A percentile compares a stretch with the other conserved stretches of the same genome.
phyloP scores from a whole-genome alignment of 2,113 vertebrate genomes.

The Sylvilagus bachmani region DNA sequence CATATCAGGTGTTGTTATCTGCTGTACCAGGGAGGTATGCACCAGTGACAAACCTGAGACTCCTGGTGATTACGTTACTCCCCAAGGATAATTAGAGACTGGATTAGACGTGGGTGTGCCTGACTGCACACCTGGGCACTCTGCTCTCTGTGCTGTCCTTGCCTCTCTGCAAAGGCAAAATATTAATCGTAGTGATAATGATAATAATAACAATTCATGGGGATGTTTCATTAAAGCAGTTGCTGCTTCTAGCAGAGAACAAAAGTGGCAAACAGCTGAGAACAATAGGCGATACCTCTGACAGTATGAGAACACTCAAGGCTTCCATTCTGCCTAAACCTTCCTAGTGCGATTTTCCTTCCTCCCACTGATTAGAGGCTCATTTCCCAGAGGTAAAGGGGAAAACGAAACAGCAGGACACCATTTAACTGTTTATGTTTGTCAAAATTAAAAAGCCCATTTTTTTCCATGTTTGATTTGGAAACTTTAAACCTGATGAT shows the following conservation, averaged over 20 bases:
- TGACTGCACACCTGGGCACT: neutral
- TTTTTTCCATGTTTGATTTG: neutral
- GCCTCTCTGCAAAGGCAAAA: constrained; percentile 13
- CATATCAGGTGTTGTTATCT: neutral
- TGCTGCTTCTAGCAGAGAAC: neutral
- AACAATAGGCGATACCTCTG: neutral
- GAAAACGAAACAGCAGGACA: neutral
- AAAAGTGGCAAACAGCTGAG: neutral
- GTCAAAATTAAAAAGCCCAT: neutral
- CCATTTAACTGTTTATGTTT: constrained; percentile 44
- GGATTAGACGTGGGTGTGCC: neutral
- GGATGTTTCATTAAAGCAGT: neutral
- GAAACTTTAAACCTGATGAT: neutral
- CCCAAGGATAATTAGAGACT: neutral
- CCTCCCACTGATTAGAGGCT: neutral
- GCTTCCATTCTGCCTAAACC: neutral
- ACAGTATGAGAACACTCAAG: neutral
- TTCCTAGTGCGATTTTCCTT: constrained; percentile 1
- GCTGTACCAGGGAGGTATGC: neutral
- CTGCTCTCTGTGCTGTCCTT: neutral
- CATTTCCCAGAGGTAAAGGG: constrained; percentile 27
- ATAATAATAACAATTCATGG: neutral
- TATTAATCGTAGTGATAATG: neutral
- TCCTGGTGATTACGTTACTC: neutral
- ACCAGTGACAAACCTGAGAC: neutral